phyloP scores from a whole-genome alignment of 2,888 invertebrate species.

The Alcis repandata region DNA sequence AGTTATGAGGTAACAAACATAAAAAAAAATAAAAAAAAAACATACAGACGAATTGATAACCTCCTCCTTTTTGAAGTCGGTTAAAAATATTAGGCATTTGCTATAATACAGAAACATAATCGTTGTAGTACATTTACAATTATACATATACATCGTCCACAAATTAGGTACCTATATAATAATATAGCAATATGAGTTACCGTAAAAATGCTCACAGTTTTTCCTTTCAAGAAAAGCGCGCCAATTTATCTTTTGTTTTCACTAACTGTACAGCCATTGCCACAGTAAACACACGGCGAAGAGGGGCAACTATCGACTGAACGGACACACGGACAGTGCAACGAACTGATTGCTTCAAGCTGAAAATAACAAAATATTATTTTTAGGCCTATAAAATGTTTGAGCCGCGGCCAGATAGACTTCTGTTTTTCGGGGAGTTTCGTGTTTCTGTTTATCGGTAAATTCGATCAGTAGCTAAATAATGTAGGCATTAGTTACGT shows the following conservation, averaged over 20 bases:
- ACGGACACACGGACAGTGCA: constrained; percentile 21
- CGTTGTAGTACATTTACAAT: too few species aligned
- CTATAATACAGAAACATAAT: too few species aligned
- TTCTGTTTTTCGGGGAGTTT: constrained; percentile 1
- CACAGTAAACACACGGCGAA: constrained; percentile 12
- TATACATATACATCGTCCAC: too few species aligned
- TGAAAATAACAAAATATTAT: constrained; percentile 23
- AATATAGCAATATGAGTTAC: not conserved
- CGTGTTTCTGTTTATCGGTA: not conserved
- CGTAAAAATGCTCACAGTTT: constrained; percentile 12
- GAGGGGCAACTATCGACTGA: constrained; percentile 19
- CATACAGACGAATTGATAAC: too few species aligned
- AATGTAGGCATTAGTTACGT: not conserved
- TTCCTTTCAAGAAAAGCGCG: not conserved
- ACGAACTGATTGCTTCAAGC: constrained; percentile 22
- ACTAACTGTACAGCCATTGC: not conserved
- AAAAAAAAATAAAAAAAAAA: too few species aligned
- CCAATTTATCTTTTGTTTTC: constrained; percentile 13
- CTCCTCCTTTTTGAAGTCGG: too few species aligned
- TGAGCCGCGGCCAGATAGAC: constrained; percentile 14
- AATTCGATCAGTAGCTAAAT: not conserved
- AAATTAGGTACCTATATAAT: not conserved
- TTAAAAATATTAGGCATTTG: too few species aligned
- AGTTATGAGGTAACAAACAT: too few species aligned
- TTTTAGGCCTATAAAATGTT: constrained; percentile 23